Percentiles rank a stretch among this genome's conserved stretches.
Evolutionary conservation across 2,797 vertebrate species (phyloP).

Genomic region (Gallinago stenura): DNA sequence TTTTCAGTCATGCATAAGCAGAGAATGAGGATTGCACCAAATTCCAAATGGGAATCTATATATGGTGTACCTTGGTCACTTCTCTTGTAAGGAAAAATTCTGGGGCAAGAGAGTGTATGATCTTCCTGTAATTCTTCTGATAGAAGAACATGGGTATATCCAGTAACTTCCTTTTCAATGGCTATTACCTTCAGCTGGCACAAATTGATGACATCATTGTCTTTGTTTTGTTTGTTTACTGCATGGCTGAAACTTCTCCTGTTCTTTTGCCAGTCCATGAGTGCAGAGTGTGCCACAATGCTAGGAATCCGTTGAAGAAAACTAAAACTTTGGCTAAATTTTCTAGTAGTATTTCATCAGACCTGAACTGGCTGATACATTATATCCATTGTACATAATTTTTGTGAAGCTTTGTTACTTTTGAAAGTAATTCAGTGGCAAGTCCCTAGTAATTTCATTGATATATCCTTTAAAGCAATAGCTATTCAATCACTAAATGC

Average conservation of each 20-base stretch:
- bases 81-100: background rate
- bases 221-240: background rate
- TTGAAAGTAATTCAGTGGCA: background rate
- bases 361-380: background rate
- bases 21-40: background rate
- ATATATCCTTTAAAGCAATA: slow-evolving; percentile 24
- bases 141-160: background rate
- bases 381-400: background rate
- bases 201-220: background rate
- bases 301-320: background rate
- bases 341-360: background rate
- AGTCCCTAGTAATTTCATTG: slow-evolving; percentile 35
- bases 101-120: background rate
- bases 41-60: background rate
- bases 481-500: slow-evolving; percentile 1
- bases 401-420: slow-evolving; percentile 4
- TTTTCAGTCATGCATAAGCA: background rate
- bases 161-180: background rate
- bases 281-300: background rate
- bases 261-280: background rate
- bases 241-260: background rate
- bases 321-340: background rate
- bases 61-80: background rate
- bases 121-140: background rate
- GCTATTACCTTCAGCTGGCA: background rate